Evolutionary conservation across 2,113 vertebrate species (phyloP).

Genomic region (Hassar affinis): DNA sequence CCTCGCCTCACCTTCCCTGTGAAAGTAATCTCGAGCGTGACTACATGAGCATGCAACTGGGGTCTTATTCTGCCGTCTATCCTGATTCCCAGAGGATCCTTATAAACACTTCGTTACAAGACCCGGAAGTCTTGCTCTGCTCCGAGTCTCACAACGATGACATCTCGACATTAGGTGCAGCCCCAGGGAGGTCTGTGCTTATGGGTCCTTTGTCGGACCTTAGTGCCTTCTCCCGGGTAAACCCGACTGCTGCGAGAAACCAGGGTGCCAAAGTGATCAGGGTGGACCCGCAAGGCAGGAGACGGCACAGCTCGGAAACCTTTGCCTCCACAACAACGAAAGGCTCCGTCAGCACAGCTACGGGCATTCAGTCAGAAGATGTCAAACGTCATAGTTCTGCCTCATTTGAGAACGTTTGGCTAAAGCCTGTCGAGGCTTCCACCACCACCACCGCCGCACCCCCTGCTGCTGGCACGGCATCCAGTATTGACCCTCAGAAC

Average conservation of each 20-base stretch:
- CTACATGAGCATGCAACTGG: slow-evolving; percentile 76
- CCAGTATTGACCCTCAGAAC: slow-evolving; percentile 48
- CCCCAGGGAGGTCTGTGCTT: slow-evolving; percentile 28
- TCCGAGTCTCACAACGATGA: slow-evolving; percentile 44
- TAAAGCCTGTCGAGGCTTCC: slow-evolving; percentile 70
- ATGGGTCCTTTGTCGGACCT: slow-evolving; percentile 56
- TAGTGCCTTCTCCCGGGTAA: slow-evolving; percentile 78
- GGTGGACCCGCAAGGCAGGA: slow-evolving; percentile 78
- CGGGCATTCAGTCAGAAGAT: slow-evolving; percentile 61
- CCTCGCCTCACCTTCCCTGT: slow-evolving; percentile 36
- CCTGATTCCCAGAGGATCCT: slow-evolving; percentile 49
- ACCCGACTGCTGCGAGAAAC: slow-evolving; percentile 71
- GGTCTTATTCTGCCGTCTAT: slow-evolving; percentile 63
- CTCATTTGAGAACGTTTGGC: slow-evolving; percentile 85
- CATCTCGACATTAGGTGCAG: background rate
- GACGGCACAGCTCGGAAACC: slow-evolving; percentile 83
- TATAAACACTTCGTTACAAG: slow-evolving; percentile 66
- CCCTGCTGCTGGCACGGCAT: slow-evolving; percentile 22
- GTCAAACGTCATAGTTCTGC: slow-evolving; percentile 83
- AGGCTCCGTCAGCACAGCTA: slow-evolving; percentile 46
- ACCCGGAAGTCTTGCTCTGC: slow-evolving; percentile 41
- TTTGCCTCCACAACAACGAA: slow-evolving; percentile 74
- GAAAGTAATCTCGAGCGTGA: slow-evolving; percentile 63
- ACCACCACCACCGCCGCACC: background rate
- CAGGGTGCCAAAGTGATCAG: slow-evolving; percentile 84